phyloP scores from a whole-genome alignment of 53 echinoderm and acorn worm species.

The Holothuria leucospilota region DNA sequence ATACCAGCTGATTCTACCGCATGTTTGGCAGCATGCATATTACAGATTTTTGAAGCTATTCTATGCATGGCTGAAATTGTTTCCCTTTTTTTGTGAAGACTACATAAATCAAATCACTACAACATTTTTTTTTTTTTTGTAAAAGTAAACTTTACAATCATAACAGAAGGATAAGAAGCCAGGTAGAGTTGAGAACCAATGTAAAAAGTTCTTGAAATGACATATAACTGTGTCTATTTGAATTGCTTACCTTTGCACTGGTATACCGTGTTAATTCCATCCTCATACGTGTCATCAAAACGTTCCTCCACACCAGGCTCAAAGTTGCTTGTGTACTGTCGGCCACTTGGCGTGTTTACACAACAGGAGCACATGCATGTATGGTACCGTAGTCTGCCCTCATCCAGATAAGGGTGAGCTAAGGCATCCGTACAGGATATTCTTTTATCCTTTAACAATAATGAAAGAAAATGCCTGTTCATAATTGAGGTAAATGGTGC shows the following conservation, averaged over 20 bases:
- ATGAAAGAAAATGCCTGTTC: too few species aligned
- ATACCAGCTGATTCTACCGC: too few species aligned
- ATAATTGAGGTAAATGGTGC: too few species aligned
- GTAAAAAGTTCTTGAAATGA: too few species aligned
- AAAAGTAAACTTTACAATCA: too few species aligned
- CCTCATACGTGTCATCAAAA: constrained; percentile 91
- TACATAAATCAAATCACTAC: too few species aligned
- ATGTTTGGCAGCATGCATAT: too few species aligned
- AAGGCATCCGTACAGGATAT: constrained; percentile 97
- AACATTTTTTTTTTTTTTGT: too few species aligned
- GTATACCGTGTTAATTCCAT: constrained; percentile 87
- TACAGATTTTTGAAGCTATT: too few species aligned
- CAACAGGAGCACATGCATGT: constrained; percentile 99
- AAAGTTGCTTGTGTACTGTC: constrained; percentile 98
- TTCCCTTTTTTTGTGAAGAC: too few species aligned
- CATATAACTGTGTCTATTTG: background rate
- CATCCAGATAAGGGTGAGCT: constrained; percentile 97
- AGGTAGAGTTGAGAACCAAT: background rate
- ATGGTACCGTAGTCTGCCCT: constrained; percentile 97
- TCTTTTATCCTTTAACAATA: constrained; percentile 80
- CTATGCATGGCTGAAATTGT: too few species aligned
- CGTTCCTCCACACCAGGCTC: constrained; percentile 87
- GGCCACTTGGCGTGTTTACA: constrained; percentile 88
- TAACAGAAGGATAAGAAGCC: too few species aligned
- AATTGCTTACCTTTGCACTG: constrained; percentile 93